Evolutionary conservation across 2,797 vertebrate genomes (phyloP), one percentile per base, ranked within the genome.

Genomic region (Sebastolobus altivelis): DNA sequence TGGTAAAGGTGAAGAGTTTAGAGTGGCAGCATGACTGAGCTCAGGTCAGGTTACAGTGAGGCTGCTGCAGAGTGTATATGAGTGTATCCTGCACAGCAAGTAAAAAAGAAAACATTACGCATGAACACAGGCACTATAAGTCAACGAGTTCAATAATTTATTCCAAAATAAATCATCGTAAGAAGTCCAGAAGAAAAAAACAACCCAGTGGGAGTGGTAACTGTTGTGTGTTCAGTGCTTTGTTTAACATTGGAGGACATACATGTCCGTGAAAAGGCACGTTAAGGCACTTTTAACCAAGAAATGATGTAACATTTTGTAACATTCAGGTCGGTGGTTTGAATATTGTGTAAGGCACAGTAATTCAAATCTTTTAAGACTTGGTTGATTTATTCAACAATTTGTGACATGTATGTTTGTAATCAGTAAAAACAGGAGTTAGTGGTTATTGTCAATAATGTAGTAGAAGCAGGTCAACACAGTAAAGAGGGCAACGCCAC

Each of bases 1-100:
- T 95, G 94, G 91, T 95, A 96, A 96, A 95, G 95, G 95, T 95
- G 93, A 96, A 95, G 80, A 88, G 94, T 92, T 95, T 95, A 94
- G 86, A 90, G 85, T 93, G 56, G 93, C 93, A 93, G 89, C 27
- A 69, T 6, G 77, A 69, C 55, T 31, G 78, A 83, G 77, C 71
- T 77, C 40, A 86, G 94, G 79, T 95, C 92, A 73, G 76, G 84
- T 96, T 95, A 93, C 93, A 88, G 70, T 2, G 31, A 74, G 72
- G 55, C 84, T 54, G 33, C 75, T 65, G 66, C 37, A 60, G 80
- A 46, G 38, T 22, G 58, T 16, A 18, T 54, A 2, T 1, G 54
- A 58, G 56, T 43, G 79, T 13, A 8, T 80, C 73, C 78, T 76
- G 43, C 65, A 78, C 35, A 71, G 35, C 43, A 25, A 63, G 52